phyloP scores from a whole-genome alignment of 92 coral and sea anemone species.

The Heliopora coerulea region DNA sequence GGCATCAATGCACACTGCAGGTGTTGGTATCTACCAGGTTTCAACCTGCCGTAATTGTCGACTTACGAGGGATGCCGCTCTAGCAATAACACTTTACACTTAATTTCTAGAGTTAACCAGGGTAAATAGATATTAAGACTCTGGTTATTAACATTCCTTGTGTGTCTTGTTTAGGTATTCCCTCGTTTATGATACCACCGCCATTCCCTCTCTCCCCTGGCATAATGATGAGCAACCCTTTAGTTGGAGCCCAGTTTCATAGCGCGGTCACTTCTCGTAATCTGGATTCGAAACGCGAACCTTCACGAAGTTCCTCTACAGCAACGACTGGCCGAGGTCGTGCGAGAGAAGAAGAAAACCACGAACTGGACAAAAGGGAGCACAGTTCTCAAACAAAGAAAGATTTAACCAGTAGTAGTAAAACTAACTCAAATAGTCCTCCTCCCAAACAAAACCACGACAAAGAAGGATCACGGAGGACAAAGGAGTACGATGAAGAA shows the following conservation, averaged over 20 bases:
- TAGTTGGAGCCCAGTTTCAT: conserved; percentile 34
- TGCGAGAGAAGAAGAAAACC: conserved; percentile 20
- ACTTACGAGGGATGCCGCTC: too few relatives aligned
- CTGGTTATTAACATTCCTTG: background rate
- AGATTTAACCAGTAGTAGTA: background rate
- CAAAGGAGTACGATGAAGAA: conserved; percentile 25
- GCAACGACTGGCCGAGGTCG: conserved; percentile 25
- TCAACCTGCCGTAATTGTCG: too few relatives aligned
- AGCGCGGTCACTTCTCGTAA: conserved; percentile 30
- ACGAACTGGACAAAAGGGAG: conserved; percentile 3
- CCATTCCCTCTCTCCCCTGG: conserved; percentile 29
- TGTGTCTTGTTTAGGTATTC: conserved; percentile 9
- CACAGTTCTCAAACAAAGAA: conserved; percentile 13
- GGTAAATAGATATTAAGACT: too few relatives aligned
- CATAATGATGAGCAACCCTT: conserved; percentile 29
- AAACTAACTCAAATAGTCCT: conserved; percentile 5
- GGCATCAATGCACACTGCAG: too few relatives aligned
- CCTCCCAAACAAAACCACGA: background rate
- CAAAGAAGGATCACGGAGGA: conserved; percentile 9
- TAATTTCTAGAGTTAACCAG: too few relatives aligned
- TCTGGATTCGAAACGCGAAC: conserved; percentile 33
- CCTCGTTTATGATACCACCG: conserved; percentile 21
- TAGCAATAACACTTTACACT: too few relatives aligned
- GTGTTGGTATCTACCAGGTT: too few relatives aligned
- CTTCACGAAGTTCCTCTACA: conserved; percentile 31